These are phyloP conservation scores for Aptenodytes patagonicus DNA, from an alignment of 2,113 vertebrate genomes.

Conservation along the genomic window DNA sequence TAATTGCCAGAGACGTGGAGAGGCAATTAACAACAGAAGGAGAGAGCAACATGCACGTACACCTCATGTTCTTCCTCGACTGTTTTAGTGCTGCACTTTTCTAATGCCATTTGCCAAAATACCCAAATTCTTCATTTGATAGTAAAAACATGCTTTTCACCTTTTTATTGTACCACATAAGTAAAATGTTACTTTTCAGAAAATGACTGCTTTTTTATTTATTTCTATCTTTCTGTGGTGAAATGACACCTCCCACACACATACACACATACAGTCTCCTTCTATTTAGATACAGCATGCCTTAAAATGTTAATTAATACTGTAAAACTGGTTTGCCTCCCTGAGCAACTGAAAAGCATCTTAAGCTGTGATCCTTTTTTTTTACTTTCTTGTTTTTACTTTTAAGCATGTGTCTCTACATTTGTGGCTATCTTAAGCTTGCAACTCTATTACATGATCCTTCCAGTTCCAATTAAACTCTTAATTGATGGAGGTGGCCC, in stretches of 20 bases:
- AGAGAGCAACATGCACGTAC: not conserved
- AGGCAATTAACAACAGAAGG: not conserved
- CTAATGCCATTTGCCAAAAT: not conserved
- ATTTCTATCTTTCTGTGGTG: not conserved
- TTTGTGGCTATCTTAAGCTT: not conserved
- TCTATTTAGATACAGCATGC: not conserved
- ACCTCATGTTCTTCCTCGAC: not conserved
- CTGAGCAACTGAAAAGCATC: not conserved
- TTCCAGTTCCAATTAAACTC: not conserved
- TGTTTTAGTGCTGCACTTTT: not conserved
- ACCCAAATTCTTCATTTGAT: not conserved
- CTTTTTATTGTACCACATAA: not conserved
- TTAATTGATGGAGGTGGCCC: not conserved
- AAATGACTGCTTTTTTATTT: not conserved
- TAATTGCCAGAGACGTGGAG: not conserved
- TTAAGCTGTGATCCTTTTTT: not conserved
- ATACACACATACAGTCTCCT: not conserved
- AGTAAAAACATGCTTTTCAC: not conserved
- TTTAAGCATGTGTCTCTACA: not conserved
- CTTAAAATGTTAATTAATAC: conserved; percentile 47
- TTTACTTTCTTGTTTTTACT: not conserved
- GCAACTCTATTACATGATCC: not conserved
- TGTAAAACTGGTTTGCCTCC: not conserved
- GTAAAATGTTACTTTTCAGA: not conserved
- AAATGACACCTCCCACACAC: not conserved